These are phyloP conservation scores for Chrysochloris asiatica DNA, from an alignment of 2,113 vertebrate genomes.

Conservation along the genomic window DNA sequence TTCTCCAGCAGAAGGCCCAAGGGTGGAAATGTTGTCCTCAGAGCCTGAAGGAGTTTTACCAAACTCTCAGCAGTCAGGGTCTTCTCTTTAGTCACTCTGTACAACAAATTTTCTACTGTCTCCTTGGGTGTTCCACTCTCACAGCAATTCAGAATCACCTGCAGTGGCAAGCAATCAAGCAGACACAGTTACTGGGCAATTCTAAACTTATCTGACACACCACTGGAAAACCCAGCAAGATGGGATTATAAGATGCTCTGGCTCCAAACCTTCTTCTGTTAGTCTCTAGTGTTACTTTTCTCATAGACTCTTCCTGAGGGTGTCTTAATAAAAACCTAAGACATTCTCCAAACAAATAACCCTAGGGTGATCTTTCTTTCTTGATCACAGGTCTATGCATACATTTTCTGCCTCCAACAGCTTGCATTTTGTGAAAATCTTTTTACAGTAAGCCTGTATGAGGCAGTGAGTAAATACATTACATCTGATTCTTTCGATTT, in stretches of 20 bases:
- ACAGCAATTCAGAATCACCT: slow-evolving; percentile 89
- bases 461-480: not conserved
- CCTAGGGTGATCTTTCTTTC: not conserved
- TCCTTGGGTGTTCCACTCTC: slow-evolving; percentile 79
- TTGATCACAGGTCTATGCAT: not conserved
- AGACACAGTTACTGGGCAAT: slow-evolving; percentile 44
- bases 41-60: slow-evolving; percentile 83
- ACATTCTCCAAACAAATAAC: slow-evolving; percentile 24
- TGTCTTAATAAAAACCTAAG: slow-evolving; percentile 19
- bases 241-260: not conserved
- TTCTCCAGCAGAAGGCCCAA: slow-evolving; percentile 82
- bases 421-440: not conserved
- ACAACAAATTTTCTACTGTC: slow-evolving; percentile 82
- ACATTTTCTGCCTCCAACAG: not conserved
- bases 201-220: not conserved
- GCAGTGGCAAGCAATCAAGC: slow-evolving; percentile 58
- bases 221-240: slow-evolving; percentile 10
- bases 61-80: slow-evolving; percentile 83
- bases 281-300: not conserved
- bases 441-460: not conserved
- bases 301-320: not conserved
- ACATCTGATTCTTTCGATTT: not conserved
- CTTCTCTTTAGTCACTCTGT: slow-evolving; percentile 83
- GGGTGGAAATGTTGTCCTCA: slow-evolving; percentile 78
- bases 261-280: not conserved